Evolutionary conservation across 2,797 vertebrate genomes (phyloP).

Genomic region (Mus spretus): DNA sequence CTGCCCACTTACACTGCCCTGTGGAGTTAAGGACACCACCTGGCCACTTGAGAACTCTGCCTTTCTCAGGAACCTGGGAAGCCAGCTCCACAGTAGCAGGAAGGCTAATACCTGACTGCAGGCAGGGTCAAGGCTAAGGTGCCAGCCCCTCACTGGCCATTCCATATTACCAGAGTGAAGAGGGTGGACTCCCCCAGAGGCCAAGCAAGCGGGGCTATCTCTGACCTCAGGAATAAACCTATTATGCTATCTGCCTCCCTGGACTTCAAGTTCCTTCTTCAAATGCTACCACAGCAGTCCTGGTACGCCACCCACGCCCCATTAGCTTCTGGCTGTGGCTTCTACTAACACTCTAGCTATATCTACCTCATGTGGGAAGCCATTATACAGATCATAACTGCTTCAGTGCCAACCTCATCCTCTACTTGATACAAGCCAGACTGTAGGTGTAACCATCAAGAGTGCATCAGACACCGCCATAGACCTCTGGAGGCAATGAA

Average conservation of each 20-base stretch:
- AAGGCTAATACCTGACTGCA: not conserved
- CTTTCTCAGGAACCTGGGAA: not conserved
- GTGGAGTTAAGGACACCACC: not conserved
- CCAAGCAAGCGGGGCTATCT: not conserved
- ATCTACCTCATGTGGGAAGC: not conserved
- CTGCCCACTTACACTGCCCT: no score
- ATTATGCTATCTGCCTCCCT: not conserved
- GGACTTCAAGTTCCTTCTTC: not conserved
- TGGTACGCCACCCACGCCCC: not conserved
- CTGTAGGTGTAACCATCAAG: not conserved
- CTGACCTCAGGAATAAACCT: not conserved
- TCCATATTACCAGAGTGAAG: not conserved
- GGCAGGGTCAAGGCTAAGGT: not conserved
- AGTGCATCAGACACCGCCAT: not conserved
- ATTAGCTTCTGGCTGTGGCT: not conserved
- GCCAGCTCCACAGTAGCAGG: not conserved
- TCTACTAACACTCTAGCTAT: not conserved
- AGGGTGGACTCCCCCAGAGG: not conserved
- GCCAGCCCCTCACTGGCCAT: not conserved
- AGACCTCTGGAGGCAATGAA: not conserved
- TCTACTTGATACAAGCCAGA: conserved; percentile 32
- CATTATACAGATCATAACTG: not conserved
- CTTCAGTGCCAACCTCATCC: not conserved
- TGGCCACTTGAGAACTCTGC: not conserved
- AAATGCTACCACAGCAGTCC: not conserved